Evolutionary conservation across 2,888 invertebrate species (phyloP), one percentile per base, ranked within the genome.

Genomic region (Meghimatium bilineatum): DNA sequence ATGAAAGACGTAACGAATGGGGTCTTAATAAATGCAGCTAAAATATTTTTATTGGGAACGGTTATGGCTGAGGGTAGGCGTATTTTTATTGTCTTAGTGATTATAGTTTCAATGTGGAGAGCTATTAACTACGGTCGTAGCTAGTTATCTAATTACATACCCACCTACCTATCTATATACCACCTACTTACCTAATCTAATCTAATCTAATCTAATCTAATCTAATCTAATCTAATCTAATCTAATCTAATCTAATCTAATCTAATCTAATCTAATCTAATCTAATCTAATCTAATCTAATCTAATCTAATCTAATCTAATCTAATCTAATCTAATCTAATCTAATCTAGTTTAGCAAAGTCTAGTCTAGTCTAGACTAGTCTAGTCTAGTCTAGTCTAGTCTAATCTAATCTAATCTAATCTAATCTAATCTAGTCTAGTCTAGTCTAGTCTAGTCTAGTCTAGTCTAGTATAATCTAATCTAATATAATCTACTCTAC

Each of bases 101-200:
- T n/a, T n/a, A n/a, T n/a, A n/a, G n/a, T n/a, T n/a, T n/a, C n/a
- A n/a, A n/a, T n/a, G n/a, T n/a, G n/a, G n/a, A n/a, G n/a, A n/a
- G n/a, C n/a, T n/a, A n/a, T n/a, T n/a, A n/a, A n/a, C n/a, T n/a
- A n/a, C n/a, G n/a, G n/a, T n/a, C n/a, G 32, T 67, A 67, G 29
- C 67, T 67, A 67, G 29, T 32, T 67, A 67, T 67, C 67, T 67
- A 67, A 32, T 32, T 67, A 67, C 32, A 29, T 67, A 67, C 32
- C 67, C 32, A 67, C 32, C 67, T 67, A 67, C 32, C 67, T 67
- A 67, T 67, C 67, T 67, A 67, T 56, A 17, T 56, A 23, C 23
- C 3, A 14, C 17, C 20, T 12, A 17, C 23, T 23, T 17, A 14
- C 2, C 17, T 17, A 56, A 6, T 56, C 56, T 56, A 17, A 2